phyloP scores from a whole-genome alignment of 1,140 invertebrate genomes.

The Sesamia nonagrioides region DNA sequence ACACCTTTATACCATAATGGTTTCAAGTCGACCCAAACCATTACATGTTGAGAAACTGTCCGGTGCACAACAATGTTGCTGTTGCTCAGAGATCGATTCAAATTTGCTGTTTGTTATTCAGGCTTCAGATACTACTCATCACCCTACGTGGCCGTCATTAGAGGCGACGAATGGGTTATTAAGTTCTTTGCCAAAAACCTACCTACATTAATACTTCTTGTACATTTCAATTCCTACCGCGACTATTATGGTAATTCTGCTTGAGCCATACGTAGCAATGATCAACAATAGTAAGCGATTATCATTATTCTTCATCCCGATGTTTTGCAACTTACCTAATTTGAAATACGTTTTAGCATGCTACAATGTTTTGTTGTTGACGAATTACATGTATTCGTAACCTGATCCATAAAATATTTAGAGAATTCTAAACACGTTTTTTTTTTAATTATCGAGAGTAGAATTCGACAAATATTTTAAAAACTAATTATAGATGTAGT shows the following conservation, averaged over 20 bases:
- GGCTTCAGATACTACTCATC: too few relatives aligned
- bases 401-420: neutral
- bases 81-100: too few relatives aligned
- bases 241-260: neutral
- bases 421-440: neutral
- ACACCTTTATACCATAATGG: too few relatives aligned
- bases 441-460: neutral
- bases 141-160: neutral
- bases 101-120: too few relatives aligned
- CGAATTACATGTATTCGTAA: neutral
- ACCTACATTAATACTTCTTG: neutral
- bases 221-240: neutral
- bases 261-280: neutral
- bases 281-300: neutral
- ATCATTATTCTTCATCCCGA: neutral
- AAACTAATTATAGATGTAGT: too few relatives aligned
- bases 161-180: neutral
- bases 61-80: too few relatives aligned
- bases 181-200: conserved; percentile 18
- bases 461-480: neutral
- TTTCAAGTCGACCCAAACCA: too few relatives aligned
- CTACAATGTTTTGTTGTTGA: neutral
- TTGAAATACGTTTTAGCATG: conserved; percentile 2
- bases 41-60: too few relatives aligned
- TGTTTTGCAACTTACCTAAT: neutral